These are phyloP conservation scores for Sesia bembeciformis DNA, from an alignment of 2,888 invertebrate species.

Conservation along the genomic window DNA sequence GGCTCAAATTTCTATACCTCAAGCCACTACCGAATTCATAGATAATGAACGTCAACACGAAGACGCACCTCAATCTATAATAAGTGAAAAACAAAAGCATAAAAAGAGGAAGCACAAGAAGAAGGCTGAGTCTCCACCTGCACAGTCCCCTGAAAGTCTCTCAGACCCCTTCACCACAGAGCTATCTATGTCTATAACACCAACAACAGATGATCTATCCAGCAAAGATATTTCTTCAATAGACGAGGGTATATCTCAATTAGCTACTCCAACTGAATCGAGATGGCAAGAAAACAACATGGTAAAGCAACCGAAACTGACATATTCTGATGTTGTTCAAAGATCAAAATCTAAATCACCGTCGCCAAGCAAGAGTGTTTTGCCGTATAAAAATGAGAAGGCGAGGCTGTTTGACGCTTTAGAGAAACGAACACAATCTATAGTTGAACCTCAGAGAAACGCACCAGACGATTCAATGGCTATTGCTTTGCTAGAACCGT, in stretches of 20 bases:
- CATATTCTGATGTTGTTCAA: conserved; percentile 67
- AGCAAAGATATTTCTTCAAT: conserved; percentile 53
- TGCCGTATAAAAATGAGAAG: conserved; percentile 40
- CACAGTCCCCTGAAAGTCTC: conserved; percentile 58
- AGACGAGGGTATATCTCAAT: conserved; percentile 64
- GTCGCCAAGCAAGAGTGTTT: conserved; percentile 47
- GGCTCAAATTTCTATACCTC: conserved; percentile 73
- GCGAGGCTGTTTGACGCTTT: conserved; percentile 46
- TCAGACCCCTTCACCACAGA: conserved; percentile 68
- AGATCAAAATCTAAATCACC: conserved; percentile 67
- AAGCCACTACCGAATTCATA: conserved; percentile 48
- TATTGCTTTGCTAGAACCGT: conserved; percentile 49
- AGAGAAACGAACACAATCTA: conserved; percentile 51
- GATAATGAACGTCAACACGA: conserved; percentile 48
- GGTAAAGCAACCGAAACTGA: conserved; percentile 31
- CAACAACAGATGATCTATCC: conserved; percentile 60
- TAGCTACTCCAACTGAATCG: conserved; percentile 35
- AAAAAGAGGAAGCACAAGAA: conserved; percentile 56
- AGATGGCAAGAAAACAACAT: conserved; percentile 18
- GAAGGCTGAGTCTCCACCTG: conserved; percentile 44
- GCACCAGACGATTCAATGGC: conserved; percentile 39
- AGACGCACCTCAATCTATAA: conserved; percentile 35
- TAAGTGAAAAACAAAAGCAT: conserved; percentile 48
- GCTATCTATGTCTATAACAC: conserved; percentile 55
- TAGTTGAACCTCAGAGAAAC: conserved; percentile 31